Percentiles rank a stretch among this genome's conserved stretches.
Conservation (phyloP, 1,140 invertebrate species). For the Bicyclus anynana region DNA sequence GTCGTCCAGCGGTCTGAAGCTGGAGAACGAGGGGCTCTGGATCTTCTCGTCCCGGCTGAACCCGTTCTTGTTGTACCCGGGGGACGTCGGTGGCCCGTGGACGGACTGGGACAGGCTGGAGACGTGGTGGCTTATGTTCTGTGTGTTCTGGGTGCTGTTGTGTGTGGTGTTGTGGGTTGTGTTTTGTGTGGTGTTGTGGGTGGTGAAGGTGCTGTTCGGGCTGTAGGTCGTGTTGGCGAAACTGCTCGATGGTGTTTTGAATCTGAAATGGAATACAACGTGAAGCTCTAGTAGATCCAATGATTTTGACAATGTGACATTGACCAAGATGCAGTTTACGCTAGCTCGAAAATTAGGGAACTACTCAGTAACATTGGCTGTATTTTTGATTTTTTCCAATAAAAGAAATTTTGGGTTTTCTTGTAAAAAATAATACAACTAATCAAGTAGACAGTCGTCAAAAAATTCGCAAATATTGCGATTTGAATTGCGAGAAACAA, state of each 20-base stretch:
- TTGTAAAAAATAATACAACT: too few species aligned
- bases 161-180: conserved; percentile 30
- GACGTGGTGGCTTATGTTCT: conserved; percentile 30
- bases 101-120: conserved; percentile 28
- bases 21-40: conserved; percentile 66
- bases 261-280: conserved; percentile 35
- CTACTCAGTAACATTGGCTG: too few species aligned
- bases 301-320: too few species aligned
- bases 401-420: too few species aligned
- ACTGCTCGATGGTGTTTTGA: conserved; percentile 60
- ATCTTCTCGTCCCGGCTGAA: conserved; percentile 43
- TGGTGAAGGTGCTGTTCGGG: conserved; percentile 61
- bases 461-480: too few species aligned
- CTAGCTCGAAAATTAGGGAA: too few species aligned
- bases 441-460: too few species aligned
- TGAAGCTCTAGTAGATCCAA: too few species aligned
- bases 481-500: conserved; percentile 56
- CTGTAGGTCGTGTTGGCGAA: conserved; percentile 68
- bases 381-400: too few species aligned
- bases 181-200: conserved; percentile 35
- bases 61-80: conserved; percentile 30
- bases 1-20: conserved; percentile 61
- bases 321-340: too few species aligned
- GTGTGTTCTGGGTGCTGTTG: conserved; percentile 23
- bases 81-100: conserved; percentile 17